Conservation (phyloP, 2,113 vertebrate genomes). For the Todiramphus chloris region DNA sequence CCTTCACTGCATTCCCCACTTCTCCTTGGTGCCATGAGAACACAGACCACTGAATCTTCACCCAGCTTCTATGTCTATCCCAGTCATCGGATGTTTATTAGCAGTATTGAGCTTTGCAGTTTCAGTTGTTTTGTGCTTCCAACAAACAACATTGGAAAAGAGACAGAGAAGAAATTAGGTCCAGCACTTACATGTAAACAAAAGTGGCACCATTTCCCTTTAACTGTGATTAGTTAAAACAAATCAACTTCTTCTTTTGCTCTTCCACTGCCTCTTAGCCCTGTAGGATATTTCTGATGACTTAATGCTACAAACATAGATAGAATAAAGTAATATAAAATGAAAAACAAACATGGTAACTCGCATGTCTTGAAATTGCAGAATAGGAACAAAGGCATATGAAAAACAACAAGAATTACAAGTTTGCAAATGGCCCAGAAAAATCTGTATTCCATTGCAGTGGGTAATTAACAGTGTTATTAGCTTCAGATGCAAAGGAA, state of each 20-base stretch:
- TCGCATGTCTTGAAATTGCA: background rate
- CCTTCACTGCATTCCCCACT: no score
- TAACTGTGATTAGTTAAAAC: background rate
- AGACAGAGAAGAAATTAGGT: no score
- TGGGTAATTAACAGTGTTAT: background rate
- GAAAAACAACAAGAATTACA: background rate
- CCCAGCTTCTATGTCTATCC: no score
- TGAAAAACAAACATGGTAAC: background rate
- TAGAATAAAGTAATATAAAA: background rate
- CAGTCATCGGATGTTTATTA: no score
- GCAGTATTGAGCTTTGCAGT: no score
- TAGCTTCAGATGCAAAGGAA: background rate
- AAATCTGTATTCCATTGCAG: background rate
- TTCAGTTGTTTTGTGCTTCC: no score
- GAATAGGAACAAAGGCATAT: background rate
- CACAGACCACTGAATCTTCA: no score
- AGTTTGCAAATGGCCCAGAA: background rate
- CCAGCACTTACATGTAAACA: background rate
- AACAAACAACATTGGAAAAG: no score
- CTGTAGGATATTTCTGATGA: background rate
- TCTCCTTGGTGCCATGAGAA: no score
- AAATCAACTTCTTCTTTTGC: background rate
- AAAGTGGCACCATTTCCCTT: background rate
- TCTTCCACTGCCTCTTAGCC: background rate
- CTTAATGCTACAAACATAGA: background rate